phyloP scores from a whole-genome alignment of 1,140 invertebrate species.

The Ips nitidus region DNA sequence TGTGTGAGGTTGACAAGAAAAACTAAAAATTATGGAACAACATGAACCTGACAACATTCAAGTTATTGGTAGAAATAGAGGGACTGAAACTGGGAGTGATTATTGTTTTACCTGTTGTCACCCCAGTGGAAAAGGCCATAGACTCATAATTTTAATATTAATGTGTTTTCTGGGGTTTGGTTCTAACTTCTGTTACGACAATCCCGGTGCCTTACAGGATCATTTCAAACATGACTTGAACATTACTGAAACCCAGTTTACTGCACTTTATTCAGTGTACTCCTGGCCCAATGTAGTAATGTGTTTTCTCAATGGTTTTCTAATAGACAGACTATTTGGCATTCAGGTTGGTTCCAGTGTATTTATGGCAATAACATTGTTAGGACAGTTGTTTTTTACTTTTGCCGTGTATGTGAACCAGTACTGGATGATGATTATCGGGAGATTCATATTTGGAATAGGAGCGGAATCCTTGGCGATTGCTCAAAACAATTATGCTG shows the following conservation, averaged over 20 bases:
- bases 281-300: constrained; percentile 97
- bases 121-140: constrained; percentile 58
- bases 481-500: constrained; percentile 97
- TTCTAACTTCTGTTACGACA: constrained; percentile 98
- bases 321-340: constrained; percentile 93
- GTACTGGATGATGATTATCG: constrained; percentile 90
- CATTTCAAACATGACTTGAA: constrained; percentile 82
- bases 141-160: constrained; percentile 73
- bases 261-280: constrained; percentile 90
- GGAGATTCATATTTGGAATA: constrained; percentile 95
- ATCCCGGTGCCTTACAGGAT: constrained; percentile 88
- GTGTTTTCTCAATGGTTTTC: constrained; percentile 94
- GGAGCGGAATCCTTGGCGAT: constrained; percentile 95
- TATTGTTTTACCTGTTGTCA: constrained; percentile 53
- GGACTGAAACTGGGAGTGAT: no score
- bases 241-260: constrained; percentile 79
- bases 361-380: constrained; percentile 79
- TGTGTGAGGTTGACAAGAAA: no score
- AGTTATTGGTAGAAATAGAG: no score
- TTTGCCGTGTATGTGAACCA: constrained; percentile 75
- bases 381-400: constrained; percentile 88
- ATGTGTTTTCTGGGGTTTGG: constrained; percentile 89
- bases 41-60: no score
- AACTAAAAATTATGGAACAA: no score
- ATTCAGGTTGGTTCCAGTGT: constrained; percentile 90